Percentiles rank a stretch among this genome's conserved stretches.
These are phyloP conservation scores for Pseudomugil tenellus DNA, from an alignment of 2,797 vertebrate species.

Conservation along the genomic window DNA sequence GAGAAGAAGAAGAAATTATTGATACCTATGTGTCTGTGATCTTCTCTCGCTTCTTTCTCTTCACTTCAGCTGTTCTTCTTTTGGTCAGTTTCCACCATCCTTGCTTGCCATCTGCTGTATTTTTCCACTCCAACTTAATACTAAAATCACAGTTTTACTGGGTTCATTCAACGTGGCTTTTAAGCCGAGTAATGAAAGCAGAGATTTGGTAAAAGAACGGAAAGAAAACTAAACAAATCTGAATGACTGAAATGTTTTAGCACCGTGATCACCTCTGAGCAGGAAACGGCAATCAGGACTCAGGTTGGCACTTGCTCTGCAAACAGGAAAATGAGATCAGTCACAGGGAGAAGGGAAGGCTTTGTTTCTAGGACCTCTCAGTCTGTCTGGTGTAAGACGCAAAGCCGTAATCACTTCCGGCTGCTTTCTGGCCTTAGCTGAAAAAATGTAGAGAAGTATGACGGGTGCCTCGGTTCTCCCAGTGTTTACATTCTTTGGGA, in stretches of 20 bases:
- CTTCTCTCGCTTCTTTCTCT: slow-evolving; percentile 70
- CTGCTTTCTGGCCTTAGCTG: slow-evolving; percentile 51
- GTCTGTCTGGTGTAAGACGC: slow-evolving; percentile 55
- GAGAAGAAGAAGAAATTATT: slow-evolving; percentile 93
- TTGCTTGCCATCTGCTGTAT: slow-evolving; percentile 29
- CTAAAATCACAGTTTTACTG: not conserved
- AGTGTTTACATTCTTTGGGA: slow-evolving; percentile 45
- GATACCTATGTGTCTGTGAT: slow-evolving; percentile 93
- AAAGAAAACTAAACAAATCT: not conserved
- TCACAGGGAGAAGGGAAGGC: slow-evolving; percentile 43
- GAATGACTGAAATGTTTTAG: slow-evolving; percentile 22
- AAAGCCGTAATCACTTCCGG: slow-evolving; percentile 64
- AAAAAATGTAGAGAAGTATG: slow-evolving; percentile 31
- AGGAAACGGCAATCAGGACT: slow-evolving; percentile 38
- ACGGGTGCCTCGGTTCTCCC: slow-evolving; percentile 40
- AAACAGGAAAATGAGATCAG: slow-evolving; percentile 62
- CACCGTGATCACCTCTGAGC: slow-evolving; percentile 21
- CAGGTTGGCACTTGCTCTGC: slow-evolving; percentile 18
- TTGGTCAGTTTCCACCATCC: slow-evolving; percentile 86
- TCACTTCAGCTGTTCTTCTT: slow-evolving; percentile 73
- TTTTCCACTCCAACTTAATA: slow-evolving; percentile 3
- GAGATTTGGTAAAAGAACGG: slow-evolving; percentile 15
- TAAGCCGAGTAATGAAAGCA: slow-evolving; percentile 3
- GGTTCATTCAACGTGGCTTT: not conserved
- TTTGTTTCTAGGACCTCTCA: slow-evolving; percentile 49